These are phyloP conservation scores for Triplophysa rosa DNA, from an alignment of 2,113 vertebrate species.

Conservation along the genomic window DNA sequence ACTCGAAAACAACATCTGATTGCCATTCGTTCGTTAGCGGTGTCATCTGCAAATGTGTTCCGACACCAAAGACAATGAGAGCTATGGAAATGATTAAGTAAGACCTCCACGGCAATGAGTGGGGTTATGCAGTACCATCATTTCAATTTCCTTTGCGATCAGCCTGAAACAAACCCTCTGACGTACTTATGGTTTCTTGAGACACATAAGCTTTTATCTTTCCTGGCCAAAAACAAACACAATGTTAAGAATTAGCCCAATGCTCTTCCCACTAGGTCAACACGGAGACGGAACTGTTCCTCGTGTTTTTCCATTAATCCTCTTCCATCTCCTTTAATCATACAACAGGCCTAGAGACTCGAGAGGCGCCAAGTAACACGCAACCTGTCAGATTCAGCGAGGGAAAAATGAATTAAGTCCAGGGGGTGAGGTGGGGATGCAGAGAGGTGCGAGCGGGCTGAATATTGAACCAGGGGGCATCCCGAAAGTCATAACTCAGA, in stretches of 20 bases:
- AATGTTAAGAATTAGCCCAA: constrained; percentile 32
- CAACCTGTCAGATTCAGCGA: constrained; percentile 57
- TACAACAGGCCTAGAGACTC: constrained; percentile 29
- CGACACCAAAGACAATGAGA: constrained; percentile 41
- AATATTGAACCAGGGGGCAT: constrained; percentile 54
- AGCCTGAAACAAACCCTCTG: constrained; percentile 37
- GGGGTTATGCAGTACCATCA: constrained; percentile 32
- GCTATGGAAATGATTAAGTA: constrained; percentile 23
- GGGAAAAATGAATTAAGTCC: constrained; percentile 59
- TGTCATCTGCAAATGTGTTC: constrained; percentile 28
- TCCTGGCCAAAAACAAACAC: constrained; percentile 17
- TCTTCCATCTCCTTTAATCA: constrained; percentile 55
- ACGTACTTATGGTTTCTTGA: constrained; percentile 26
- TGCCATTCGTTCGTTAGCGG: constrained; percentile 22
- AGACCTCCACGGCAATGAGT: constrained; percentile 23
- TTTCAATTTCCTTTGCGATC: constrained; percentile 34
- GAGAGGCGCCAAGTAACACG: constrained; percentile 49
- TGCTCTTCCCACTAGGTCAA: constrained; percentile 27
- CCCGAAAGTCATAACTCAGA: constrained; percentile 60
- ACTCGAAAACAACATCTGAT: constrained; percentile 48
- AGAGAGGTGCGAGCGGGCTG: constrained; percentile 52
- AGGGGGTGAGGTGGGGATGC: constrained; percentile 56
- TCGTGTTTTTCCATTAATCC: constrained; percentile 50
- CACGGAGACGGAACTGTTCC: constrained; percentile 30
- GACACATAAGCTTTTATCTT: constrained; percentile 27